Conservation (phyloP, 2,113 vertebrate species). For the Odocoileus hemionus region DNA sequence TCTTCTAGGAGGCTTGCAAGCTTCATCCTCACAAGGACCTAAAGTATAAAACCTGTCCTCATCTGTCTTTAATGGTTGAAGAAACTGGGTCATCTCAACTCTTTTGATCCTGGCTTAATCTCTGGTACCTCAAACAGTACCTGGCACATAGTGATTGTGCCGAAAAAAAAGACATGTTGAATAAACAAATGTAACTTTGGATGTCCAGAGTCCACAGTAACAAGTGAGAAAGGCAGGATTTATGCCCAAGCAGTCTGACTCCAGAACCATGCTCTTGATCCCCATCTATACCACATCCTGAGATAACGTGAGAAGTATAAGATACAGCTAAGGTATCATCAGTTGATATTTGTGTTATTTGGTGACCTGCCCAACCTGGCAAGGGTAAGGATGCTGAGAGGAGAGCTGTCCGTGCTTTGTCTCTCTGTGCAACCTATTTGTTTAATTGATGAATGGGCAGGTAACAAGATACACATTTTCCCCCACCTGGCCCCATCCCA, state of each 20-base stretch:
- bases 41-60: background rate
- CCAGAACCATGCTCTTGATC: background rate
- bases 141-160: background rate
- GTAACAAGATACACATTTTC: background rate
- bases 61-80: background rate
- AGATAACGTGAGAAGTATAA: background rate
- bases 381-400: background rate
- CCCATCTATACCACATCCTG: rapidly evolving
- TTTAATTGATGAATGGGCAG: background rate
- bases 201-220: background rate
- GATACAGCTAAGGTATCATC: background rate
- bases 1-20: background rate
- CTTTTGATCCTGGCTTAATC: background rate
- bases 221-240: background rate
- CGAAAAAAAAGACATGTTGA: background rate
- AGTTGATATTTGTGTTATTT: background rate
- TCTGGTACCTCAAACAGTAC: background rate
- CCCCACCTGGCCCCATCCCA: background rate
- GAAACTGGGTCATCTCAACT: background rate
- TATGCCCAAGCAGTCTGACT: background rate
- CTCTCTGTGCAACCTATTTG: background rate
- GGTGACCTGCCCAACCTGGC: background rate
- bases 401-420: background rate
- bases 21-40: background rate
- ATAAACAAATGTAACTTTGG: background rate